Conservation (phyloP, 2,113 vertebrate genomes). For the Nycticebus coucang region DNA sequence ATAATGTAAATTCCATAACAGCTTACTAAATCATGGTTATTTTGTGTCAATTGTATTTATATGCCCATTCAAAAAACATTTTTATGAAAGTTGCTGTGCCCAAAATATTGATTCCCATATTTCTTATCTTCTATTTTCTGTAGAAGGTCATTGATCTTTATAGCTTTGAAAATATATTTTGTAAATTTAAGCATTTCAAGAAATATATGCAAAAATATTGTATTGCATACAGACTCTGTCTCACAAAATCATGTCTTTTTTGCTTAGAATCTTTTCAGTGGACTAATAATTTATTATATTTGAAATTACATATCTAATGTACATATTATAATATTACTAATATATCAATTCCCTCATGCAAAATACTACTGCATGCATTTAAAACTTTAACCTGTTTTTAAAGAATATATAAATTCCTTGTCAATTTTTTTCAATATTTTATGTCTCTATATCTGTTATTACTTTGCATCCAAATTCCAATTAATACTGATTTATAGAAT, state of each 20-base stretch:
- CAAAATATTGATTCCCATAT: neutral
- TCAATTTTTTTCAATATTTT: neutral
- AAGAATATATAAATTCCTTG: neutral
- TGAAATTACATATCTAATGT: neutral
- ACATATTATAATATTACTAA: neutral
- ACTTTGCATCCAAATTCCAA: neutral
- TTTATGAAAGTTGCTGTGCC: neutral
- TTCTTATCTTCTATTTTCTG: neutral
- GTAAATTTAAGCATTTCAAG: neutral
- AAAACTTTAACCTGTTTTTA: neutral
- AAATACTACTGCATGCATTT: neutral
- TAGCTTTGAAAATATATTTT: neutral
- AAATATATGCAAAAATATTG: neutral
- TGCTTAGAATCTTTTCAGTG: neutral
- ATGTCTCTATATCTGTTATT: neutral
- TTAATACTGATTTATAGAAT: neutral
- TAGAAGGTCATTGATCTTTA: neutral
- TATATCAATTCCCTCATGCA: neutral
- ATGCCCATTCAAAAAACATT: neutral
- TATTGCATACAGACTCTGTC: neutral
- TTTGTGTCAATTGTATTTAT: neutral
- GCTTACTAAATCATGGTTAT: neutral
- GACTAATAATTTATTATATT: neutral
- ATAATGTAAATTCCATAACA: neutral
- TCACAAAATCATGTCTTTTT: neutral